Evolutionary conservation across 2,797 vertebrate species (phyloP).

Genomic region (Enteromius viviparus): DNA sequence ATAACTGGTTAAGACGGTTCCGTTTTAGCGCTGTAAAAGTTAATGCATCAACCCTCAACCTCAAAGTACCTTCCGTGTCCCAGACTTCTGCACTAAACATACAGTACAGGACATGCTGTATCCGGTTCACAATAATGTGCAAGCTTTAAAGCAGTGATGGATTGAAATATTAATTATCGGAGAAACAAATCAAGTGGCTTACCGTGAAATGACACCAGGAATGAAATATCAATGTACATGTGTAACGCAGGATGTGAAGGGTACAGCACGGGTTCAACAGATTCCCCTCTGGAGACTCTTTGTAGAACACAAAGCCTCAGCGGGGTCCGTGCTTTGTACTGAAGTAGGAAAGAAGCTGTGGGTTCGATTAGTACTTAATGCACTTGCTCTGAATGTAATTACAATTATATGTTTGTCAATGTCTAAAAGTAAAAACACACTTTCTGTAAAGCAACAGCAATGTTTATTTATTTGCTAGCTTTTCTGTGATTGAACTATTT

Average conservation of each 20-base stretch:
- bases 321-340: conserved; percentile 78
- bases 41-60: conserved; percentile 19
- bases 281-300: conserved; percentile 71
- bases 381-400: conserved; percentile 92
- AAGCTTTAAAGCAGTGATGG: conserved; percentile 41
- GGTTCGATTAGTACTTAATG: conserved; percentile 82
- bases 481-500: conserved; percentile 83
- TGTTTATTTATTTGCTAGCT: conserved; percentile 81
- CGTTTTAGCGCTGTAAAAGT: neutral
- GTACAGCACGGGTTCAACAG: conserved; percentile 74
- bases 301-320: conserved; percentile 82
- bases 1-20: neutral
- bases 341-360: conserved; percentile 65
- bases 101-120: conserved; percentile 22
- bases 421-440: conserved; percentile 65
- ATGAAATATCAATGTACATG: conserved; percentile 70
- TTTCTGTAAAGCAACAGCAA: conserved; percentile 76
- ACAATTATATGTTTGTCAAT: conserved; percentile 77
- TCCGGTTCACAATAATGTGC: conserved; percentile 15
- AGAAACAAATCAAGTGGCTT: conserved; percentile 26
- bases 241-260: conserved; percentile 72
- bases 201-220: conserved; percentile 49
- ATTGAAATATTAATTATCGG: conserved; percentile 16
- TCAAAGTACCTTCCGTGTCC: conserved; percentile 21
- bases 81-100: conserved; percentile 48